Evolutionary conservation across 1,140 invertebrate genomes (phyloP).

Genomic region (Drosophila kurseongensis): DNA sequence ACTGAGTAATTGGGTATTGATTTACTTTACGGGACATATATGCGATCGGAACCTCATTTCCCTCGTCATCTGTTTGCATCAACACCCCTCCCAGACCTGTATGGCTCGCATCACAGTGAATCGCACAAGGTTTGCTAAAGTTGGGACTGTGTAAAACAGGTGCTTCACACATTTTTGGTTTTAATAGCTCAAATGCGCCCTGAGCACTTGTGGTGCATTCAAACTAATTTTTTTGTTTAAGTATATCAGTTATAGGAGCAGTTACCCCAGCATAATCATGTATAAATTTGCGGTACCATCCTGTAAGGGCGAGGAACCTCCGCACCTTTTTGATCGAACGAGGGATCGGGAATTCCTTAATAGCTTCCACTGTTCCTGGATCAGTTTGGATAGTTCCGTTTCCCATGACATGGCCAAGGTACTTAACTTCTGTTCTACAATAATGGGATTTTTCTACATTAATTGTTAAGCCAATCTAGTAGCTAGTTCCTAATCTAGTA

Average conservation of each 20-base stretch:
- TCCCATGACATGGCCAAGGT: slow-evolving; percentile 36
- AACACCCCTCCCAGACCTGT: slow-evolving; percentile 5
- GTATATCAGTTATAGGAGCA: slow-evolving; percentile 22
- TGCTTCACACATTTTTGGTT: neutral
- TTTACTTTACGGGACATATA: slow-evolving; percentile 5
- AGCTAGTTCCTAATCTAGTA: slow-evolving; percentile 61
- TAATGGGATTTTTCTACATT: slow-evolving; percentile 85
- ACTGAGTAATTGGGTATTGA: slow-evolving; percentile 1
- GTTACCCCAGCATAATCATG: slow-evolving; percentile 17
- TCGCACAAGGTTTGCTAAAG: slow-evolving; percentile 3
- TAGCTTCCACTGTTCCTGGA: slow-evolving; percentile 51
- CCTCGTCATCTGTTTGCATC: slow-evolving; percentile 1
- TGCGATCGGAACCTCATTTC: neutral
- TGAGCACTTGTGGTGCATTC: neutral
- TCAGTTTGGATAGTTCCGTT: slow-evolving; percentile 40
- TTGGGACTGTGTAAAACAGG: slow-evolving; percentile 4
- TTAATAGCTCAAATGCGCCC: slow-evolving; percentile 3
- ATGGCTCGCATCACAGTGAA: slow-evolving; percentile 12
- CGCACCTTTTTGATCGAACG: slow-evolving; percentile 33
- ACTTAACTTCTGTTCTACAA: slow-evolving; percentile 52
- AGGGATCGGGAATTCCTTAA: slow-evolving; percentile 43
- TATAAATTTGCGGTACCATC: slow-evolving; percentile 45
- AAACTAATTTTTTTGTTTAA: slow-evolving; percentile 9
- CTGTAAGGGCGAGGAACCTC: slow-evolving; percentile 27
- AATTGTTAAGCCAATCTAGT: slow-evolving; percentile 85